Evolutionary conservation across 2,113 vertebrate species (phyloP), one percentile per base, ranked within the genome.

Genomic region (Engraulis encrasicolus): DNA sequence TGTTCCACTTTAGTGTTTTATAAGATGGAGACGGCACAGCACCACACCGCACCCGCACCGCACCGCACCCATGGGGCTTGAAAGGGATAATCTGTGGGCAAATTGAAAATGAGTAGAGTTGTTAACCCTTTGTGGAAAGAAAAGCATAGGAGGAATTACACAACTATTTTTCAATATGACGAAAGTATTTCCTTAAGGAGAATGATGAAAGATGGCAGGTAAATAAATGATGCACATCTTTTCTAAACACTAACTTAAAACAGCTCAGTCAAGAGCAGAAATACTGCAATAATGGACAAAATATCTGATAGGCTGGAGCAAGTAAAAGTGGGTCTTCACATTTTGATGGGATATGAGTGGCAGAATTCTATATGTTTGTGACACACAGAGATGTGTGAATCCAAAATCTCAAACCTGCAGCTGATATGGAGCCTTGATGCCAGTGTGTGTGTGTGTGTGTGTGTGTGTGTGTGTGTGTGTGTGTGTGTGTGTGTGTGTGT

Each of bases 21-120:
- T 81, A 86, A 86, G 87, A 86, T 86, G 85, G 87, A 86, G 85
- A 83, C n/a, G n/a, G n/a, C n/a, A n/a, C n/a, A n/a, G n/a, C n/a
- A n/a, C n/a, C n/a, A n/a, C n/a, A n/a, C n/a, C n/a, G n/a, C n/a
- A n/a, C n/a, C n/a, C n/a, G n/a, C n/a, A n/a, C n/a, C n/a, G n/a
- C n/a, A n/a, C 54, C 85, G 81, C 81, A 85, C 85, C 85, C 83
- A 54, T 2, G 81, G 82, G 87, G 81, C 85, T 86, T n/a, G 85
- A 79, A 81, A 83, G 61, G 58, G 83, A 85, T 88, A 85, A 86
- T 88, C 85, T 77, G 19, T 50, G 77, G 40, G 6, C 85, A 85
- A 79, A 81, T 81, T 86, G 81, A 85, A 88, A 88, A 88, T 85
- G 80, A 84, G 85, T 86, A 66, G 58, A 83, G 83, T 74, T 80